Conservation (phyloP, 2,113 vertebrate species). For the Camelus dromedarius region DNA sequence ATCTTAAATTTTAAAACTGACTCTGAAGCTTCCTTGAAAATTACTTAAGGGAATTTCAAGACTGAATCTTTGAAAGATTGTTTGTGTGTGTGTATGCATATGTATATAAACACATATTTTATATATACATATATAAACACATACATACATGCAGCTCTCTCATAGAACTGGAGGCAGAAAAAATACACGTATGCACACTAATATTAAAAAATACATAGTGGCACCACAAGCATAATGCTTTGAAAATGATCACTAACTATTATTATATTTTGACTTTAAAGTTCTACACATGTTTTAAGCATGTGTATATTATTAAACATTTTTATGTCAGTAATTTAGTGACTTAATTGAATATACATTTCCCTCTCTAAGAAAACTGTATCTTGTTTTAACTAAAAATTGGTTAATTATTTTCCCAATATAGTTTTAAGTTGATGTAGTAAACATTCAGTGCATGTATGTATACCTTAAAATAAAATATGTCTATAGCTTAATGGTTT, state of each 20-base stretch:
- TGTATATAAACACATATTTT: too few species aligned
- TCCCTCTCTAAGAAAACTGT: not conserved
- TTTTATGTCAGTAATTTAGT: constrained; percentile 11
- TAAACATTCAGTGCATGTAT: constrained; percentile 56
- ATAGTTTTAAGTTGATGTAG: not conserved
- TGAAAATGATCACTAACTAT: not conserved
- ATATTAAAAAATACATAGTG: not conserved
- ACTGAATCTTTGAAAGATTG: not conserved
- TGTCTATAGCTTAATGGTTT: constrained; percentile 59
- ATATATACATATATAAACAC: too few species aligned
- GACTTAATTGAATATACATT: not conserved
- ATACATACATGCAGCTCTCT: not conserved
- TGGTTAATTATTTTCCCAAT: not conserved
- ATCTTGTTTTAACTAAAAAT: not conserved
- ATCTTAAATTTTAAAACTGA: not conserved
- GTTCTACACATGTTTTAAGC: not conserved
- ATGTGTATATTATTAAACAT: not conserved
- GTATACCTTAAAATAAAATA: constrained; percentile 67
- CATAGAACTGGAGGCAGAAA: not conserved
- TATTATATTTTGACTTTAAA: not conserved
- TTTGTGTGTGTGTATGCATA: too few species aligned
- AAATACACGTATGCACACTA: not conserved
- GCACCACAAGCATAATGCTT: not conserved
- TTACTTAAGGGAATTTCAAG: constrained; percentile 42
- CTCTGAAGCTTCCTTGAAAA: not conserved